Conservation (phyloP, 2,797 vertebrate species). For the Kryptolebias ocellatus region DNA sequence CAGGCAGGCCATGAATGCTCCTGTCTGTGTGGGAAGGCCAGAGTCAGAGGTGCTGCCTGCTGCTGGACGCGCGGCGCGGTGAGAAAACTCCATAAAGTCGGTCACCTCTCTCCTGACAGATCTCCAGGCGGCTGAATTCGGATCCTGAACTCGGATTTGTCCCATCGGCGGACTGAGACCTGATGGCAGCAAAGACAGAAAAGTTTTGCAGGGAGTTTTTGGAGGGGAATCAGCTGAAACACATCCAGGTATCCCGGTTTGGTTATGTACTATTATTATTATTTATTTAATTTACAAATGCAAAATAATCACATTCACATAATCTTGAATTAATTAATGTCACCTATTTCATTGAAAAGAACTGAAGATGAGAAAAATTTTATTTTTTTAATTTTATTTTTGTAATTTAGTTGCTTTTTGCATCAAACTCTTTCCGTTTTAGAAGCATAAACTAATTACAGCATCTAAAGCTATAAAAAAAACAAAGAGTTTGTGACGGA, state of each 20-base stretch:
- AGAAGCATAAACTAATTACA: too few relatives aligned
- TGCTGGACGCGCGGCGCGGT: constrained; percentile 23
- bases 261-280: constrained; percentile 8
- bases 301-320: background rate
- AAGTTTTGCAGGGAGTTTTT: constrained; percentile 37
- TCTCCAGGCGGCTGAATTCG: constrained; percentile 34
- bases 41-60: constrained; percentile 72
- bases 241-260: constrained; percentile 51
- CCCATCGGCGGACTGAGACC: constrained; percentile 28
- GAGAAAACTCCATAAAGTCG: constrained; percentile 34
- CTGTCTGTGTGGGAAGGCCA: constrained; percentile 49
- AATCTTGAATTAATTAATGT: too few relatives aligned
- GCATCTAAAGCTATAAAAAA: background rate
- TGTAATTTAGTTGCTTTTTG: too few relatives aligned
- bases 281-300: background rate
- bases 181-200: constrained; percentile 9
- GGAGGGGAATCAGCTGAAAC: constrained; percentile 24
- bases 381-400: too few relatives aligned
- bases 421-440: too few relatives aligned
- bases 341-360: too few relatives aligned
- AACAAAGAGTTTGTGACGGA: background rate
- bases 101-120: constrained; percentile 63
- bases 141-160: constrained; percentile 61
- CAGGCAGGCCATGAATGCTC: constrained; percentile 85
- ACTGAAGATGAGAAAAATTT: too few relatives aligned